Evolutionary conservation across 1,140 invertebrate species (phyloP).

Genomic region (Centruroides vittatus): DNA sequence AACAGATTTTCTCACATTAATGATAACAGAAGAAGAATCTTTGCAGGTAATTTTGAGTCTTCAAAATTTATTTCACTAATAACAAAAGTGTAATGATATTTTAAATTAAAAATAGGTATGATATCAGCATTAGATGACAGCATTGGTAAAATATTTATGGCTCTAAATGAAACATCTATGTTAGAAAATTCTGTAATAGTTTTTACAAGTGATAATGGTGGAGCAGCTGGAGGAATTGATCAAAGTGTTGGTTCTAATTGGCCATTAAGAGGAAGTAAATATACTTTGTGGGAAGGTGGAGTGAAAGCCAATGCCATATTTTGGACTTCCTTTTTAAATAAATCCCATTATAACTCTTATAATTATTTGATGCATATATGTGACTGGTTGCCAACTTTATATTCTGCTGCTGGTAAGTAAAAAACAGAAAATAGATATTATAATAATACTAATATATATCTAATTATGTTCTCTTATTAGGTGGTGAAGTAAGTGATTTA

Average conservation of each 20-base stretch:
- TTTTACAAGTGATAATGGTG: conserved; percentile 79
- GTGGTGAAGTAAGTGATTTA: conserved; percentile 28
- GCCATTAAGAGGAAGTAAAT: conserved; percentile 34
- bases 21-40: conserved; percentile 8
- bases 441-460: too few relatives aligned
- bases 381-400: conserved; percentile 18
- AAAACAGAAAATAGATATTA: background rate
- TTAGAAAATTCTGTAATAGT: conserved; percentile 60
- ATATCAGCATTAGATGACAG: conserved; percentile 68
- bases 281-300: conserved; percentile 37
- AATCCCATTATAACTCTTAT: background rate
- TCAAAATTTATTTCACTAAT: background rate
- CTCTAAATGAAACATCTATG: conserved; percentile 46
- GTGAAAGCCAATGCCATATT: conserved; percentile 27
- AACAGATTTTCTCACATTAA: conserved; percentile 11
- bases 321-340: conserved; percentile 17
- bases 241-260: conserved; percentile 25
- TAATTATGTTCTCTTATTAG: conserved; percentile 12
- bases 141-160: conserved; percentile 59
- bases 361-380: conserved; percentile 14
- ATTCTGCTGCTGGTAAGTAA: conserved; percentile 13
- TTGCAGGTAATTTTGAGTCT: conserved; percentile 10
- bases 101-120: conserved; percentile 32
- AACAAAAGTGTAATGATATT: too few relatives aligned
- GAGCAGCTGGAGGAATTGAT: conserved; percentile 37